phyloP scores from a whole-genome alignment of 92 coral and sea anemone genomes.

The Zoanthus sansibaricus region DNA sequence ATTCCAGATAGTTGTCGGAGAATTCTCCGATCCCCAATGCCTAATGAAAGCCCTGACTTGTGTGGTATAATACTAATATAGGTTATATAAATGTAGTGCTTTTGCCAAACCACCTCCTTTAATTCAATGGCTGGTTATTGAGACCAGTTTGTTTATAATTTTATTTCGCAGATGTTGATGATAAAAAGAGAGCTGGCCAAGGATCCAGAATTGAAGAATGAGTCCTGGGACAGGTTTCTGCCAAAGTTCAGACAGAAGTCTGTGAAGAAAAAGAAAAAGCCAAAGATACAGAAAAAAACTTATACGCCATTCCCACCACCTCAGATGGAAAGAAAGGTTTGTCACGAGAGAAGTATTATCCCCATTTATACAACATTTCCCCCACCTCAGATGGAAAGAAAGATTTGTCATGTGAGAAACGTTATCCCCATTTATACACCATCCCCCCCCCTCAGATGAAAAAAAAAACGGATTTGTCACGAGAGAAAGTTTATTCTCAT shows the following conservation, averaged over 20 bases:
- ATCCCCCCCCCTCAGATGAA: constrained; percentile 96
- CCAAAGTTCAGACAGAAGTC: constrained; percentile 89
- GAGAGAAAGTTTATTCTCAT: neutral
- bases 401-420: constrained; percentile 57
- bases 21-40: too few species aligned
- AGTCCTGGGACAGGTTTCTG: constrained; percentile 98
- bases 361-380: constrained; percentile 90
- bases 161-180: constrained; percentile 81
- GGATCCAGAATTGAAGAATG: constrained; percentile 91
- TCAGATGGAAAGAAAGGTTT: constrained; percentile 96
- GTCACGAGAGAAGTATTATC: neutral
- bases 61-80: too few species aligned
- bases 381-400: constrained; percentile 95
- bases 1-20: too few species aligned
- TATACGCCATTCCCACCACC: constrained; percentile 99
- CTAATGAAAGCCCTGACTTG: too few species aligned
- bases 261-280: constrained; percentile 85
- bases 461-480: constrained; percentile 88
- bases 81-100: too few species aligned
- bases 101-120: too few species aligned
- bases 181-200: constrained; percentile 95
- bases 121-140: too few species aligned
- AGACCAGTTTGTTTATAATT: neutral
- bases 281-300: constrained; percentile 70
- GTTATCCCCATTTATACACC: constrained; percentile 74